phyloP scores from a whole-genome alignment of 1,140 invertebrate species.

The Sesamia nonagrioides region DNA sequence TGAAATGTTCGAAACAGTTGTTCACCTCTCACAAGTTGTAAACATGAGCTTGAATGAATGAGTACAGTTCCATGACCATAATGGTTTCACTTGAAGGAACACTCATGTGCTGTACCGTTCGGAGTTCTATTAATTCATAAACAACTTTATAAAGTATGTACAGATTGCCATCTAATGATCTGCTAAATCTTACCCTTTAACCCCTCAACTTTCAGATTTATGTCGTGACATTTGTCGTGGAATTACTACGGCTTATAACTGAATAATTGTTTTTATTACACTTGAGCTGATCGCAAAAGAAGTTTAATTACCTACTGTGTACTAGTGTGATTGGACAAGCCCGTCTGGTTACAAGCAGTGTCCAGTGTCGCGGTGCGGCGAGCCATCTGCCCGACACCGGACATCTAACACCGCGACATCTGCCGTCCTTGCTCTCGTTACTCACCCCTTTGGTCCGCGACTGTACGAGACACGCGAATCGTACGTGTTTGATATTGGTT shows the following conservation, averaged over 20 bases:
- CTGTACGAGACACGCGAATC: conserved; percentile 3
- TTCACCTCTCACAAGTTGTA: conserved; percentile 3
- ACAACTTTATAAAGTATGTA: neutral
- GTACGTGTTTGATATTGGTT: neutral
- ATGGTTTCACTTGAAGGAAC: neutral
- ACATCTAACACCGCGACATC: conserved; percentile 59
- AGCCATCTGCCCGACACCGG: conserved; percentile 55
- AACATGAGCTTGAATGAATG: neutral
- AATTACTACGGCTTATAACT: too few relatives aligned
- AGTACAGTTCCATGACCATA: neutral
- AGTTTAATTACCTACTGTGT: neutral
- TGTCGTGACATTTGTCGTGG: too few relatives aligned
- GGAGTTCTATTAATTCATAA: neutral
- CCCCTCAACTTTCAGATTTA: too few relatives aligned
- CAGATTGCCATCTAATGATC: too few relatives aligned
- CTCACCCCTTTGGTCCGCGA: conserved; percentile 17
- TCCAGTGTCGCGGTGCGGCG: conserved; percentile 19
- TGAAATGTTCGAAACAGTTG: neutral
- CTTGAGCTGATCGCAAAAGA: neutral
- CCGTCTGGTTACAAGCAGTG: conserved; percentile 3
- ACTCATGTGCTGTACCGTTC: neutral
- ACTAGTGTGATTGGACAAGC: neutral
- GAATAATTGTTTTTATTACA: neutral
- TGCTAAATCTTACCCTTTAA: too few relatives aligned
- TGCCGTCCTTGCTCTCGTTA: conserved; percentile 57